phyloP scores from a whole-genome alignment of 2,797 vertebrate species.

The Arnoldichthys spilopterus region DNA sequence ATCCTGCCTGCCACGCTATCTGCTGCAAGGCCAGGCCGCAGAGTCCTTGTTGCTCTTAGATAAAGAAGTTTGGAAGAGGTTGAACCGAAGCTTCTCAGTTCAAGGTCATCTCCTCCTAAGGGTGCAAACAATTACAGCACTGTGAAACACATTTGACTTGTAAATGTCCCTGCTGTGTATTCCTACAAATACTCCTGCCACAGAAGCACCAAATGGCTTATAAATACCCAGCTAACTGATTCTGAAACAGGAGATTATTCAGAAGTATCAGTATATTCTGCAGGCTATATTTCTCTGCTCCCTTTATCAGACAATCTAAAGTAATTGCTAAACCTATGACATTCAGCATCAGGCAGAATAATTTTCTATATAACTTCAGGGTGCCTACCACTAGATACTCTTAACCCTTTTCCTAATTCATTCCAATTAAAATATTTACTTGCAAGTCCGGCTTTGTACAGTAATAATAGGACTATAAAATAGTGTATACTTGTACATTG shows the following conservation, averaged over 20 bases:
- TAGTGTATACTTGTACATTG: no score
- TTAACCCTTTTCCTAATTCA: no score
- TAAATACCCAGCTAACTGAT: neutral
- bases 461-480: no score
- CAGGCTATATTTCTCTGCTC: neutral
- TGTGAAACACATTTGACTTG: conserved; percentile 24
- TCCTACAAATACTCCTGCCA: neutral
- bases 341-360: no score
- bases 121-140: conserved; percentile 25
- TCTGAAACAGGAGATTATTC: neutral
- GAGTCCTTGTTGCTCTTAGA: conserved; percentile 12
- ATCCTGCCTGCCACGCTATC: neutral
- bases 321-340: no score
- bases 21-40: neutral
- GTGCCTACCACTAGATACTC: no score
- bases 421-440: no score
- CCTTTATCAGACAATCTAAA: no score
- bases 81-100: conserved; percentile 18
- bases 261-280: neutral
- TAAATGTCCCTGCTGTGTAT: conserved; percentile 24
- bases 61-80: conserved; percentile 22
- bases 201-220: neutral
- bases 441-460: no score
- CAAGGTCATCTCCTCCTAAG: conserved; percentile 27
- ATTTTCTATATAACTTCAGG: no score